Evolutionary conservation across 2,113 vertebrate species (phyloP), one percentile per base, ranked within the genome.

Genomic region (Lampris incognitus): DNA sequence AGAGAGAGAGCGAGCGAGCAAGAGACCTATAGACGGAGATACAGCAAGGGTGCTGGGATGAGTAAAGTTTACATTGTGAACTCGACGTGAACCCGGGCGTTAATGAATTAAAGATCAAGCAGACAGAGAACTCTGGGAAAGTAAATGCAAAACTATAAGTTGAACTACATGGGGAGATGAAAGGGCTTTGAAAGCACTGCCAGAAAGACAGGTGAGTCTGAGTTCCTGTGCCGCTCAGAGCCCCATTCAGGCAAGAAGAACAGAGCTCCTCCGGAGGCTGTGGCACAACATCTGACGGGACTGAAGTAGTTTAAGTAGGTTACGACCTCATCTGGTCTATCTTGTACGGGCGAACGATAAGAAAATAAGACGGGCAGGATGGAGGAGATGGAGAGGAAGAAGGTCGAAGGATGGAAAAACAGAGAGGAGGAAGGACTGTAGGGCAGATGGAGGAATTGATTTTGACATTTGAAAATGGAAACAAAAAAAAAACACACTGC

Each of bases 81-180:
- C 89, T 81, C 11, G 56, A 46, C 7, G 40, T 89, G 90, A 93
- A 93, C 92, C 74, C 41, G 39, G 57, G 55, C 46, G 69, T 72
- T 78, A 77, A 90, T 92, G 86, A 92, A 93, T 91, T 87, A 92
- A 91, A 93, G 88, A 93, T 93, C 88, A 92, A 90, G 79, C 67
- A 56, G 63, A 75, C 85, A 55, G 69, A 76, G 66, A 76, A 24
- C 76, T 74, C 79, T 83, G 79, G 80, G 54, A 85, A 82, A 85
- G 72, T 55, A 70, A 56, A 74, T 81, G 79, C 75, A 83, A 87
- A 84, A 85, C 72, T 73, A 56, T 67, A 75, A 81, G 83, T 87
- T 62, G 78, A 87, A 84, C 76, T 84, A 74, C 59, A 70, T 38
- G 36, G 72, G 68, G 74, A 89, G 88, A 89, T 89, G 85, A 83